These are phyloP conservation scores for Chaenodraco wilsoni DNA, from an alignment of 2,797 vertebrate species.

Conservation along the genomic window DNA sequence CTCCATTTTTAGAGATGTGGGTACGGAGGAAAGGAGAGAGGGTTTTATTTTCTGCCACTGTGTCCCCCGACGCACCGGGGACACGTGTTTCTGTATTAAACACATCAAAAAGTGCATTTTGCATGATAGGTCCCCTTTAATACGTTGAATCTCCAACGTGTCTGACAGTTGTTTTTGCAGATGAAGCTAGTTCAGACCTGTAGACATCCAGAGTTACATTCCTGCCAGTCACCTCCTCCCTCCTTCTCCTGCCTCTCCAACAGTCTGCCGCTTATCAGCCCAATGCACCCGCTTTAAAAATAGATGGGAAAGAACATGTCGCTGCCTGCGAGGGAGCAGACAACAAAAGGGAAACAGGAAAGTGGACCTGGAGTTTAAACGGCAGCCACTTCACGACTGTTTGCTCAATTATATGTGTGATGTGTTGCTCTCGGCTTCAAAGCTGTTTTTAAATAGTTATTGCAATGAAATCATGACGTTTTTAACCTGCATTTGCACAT, in stretches of 20 bases:
- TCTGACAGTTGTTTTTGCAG: slow-evolving; percentile 37
- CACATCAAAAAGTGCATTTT: too few relatives aligned
- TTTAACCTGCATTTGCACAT: too few relatives aligned
- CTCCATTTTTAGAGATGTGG: too few relatives aligned
- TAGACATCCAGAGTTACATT: slow-evolving; percentile 74
- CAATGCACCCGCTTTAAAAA: slow-evolving; percentile 78
- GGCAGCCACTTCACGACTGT: slow-evolving; percentile 26
- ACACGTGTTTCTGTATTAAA: too few relatives aligned
- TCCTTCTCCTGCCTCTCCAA: slow-evolving; percentile 66
- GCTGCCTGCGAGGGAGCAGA: slow-evolving; percentile 72
- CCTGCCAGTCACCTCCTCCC: slow-evolving; percentile 71
- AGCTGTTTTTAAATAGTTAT: too few relatives aligned
- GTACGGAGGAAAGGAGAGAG: too few relatives aligned
- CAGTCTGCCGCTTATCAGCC: slow-evolving; percentile 80
- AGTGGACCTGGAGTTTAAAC: slow-evolving; percentile 46
- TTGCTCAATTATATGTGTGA: slow-evolving; percentile 36
- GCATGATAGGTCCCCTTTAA: background rate
- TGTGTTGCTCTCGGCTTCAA: slow-evolving; percentile 12
- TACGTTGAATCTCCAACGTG: slow-evolving; percentile 13
- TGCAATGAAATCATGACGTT: too few relatives aligned
- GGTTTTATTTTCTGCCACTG: too few relatives aligned
- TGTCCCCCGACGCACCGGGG: too few relatives aligned
- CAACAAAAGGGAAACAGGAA: slow-evolving; percentile 58
- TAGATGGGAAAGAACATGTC: slow-evolving; percentile 78
- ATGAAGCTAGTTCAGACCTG: slow-evolving; percentile 79